Base-by-base conservation (phyloP, 2,888 invertebrate genomes). In the Pantelozetes paolii region DNA sequence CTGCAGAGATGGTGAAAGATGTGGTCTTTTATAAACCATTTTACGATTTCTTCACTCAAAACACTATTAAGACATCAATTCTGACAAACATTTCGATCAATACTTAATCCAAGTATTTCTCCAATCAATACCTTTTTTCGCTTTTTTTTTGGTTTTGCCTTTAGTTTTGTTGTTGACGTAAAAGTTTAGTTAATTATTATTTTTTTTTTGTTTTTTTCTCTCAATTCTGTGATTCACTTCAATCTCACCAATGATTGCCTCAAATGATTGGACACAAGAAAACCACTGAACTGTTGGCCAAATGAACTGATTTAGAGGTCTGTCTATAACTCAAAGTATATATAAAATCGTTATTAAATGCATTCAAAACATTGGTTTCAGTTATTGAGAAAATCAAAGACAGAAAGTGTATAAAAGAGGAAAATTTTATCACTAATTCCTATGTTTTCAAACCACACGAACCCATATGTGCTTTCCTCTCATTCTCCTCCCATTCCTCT, bases 11-110 rank as follows among this genome's bases (percentile, higher is more conserved):
- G 36, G 11, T 8, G 36, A 36, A 5, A 99, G 99, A 86, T 93
- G 94, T 78, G 99, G 98, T 5, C 98, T 97, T 0, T 94, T 99
- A 94, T 94, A n/a, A n/a, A n/a, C n/a, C n/a, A n/a, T 92, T 20
- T 86, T 97, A 71, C 99, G 99, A 0, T 96, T 97, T 50, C 20
- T 62, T 15, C 62, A 62, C 18, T 62, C 23, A 59, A 59, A 59
- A 8, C 59, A 59, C 59, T 30, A 59, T 59, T 62, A 62, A 62
- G 32, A 20, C 62, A 62, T 30, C 20, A n/a, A 62, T 32, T 62
- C 23, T 62, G 62, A 62, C 62, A 62, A 15, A n/a, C 6, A 45
- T 18, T 36, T 15, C 62, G 62, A 62, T 62, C 62, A 62, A 62
- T 62, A 36, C 62, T 62, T 36, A 62, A 62, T 62, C 20, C 32